Base-by-base conservation (phyloP, 2,888 invertebrate species). In the Coecobrya sp. region DNA sequence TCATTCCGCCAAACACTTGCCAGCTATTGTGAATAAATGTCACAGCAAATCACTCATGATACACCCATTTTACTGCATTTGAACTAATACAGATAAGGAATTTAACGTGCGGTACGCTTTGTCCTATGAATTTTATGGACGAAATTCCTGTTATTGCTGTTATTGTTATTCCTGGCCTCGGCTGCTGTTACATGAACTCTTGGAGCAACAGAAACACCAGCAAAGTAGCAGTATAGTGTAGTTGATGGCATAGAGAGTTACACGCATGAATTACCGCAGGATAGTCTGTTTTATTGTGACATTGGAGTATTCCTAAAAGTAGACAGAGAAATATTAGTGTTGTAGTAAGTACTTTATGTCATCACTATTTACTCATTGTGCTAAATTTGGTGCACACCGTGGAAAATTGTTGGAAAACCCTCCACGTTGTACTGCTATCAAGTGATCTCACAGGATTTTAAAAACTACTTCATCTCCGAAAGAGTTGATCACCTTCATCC, bases 11-110 rank as follows among this genome's bases (percentile, higher is more conserved):
- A 76, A 36, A 76, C 76, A 49, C 49, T 76, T 76, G 81, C 82
- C 82, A 59, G 30, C 30, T 22, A 42, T 55, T 27, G 45, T 52
- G 73, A 86, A 70, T 86, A 86, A 86, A 68, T 86, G 86, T 86
- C 86, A 73, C 70, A 70, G 70, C 55, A 49, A 86, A 52, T 73
- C 70, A 55, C 70, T 36, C 59, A 70, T 73, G 86, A 73, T 86
- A 86, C 73, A 52, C 73, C 65, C 45, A 36, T 65, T 85, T 85
- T 85, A 85, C 49, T 22, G 68, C 68, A 65, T 65, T 36, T 0
- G 49, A 52, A 55, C 79, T 19, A 52, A 25, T 52, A 79, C 7
- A 79, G 79, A 79, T 79, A 79, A 79, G 79, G 25, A 52, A 52
- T 25, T 27, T 55, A 16, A 42, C 42, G 70, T 42, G 36, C 36